phyloP scores from a whole-genome alignment of 1,140 invertebrate genomes.

The Galleria mellonella region DNA sequence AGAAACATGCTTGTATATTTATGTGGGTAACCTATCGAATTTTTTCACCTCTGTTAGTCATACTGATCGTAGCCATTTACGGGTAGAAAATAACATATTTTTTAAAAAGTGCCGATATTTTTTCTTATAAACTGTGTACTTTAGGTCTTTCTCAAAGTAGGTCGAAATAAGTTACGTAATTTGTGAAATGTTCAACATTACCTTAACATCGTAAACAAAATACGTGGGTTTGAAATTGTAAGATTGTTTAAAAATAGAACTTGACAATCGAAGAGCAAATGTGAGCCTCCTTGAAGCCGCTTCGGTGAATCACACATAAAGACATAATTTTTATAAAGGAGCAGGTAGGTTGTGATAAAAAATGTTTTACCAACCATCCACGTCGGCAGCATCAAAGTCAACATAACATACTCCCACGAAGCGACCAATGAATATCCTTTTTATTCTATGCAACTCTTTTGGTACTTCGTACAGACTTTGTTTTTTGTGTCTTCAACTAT shows the following conservation, averaged over 20 bases:
- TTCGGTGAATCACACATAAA: conserved; percentile 49
- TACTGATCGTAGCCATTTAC: no score
- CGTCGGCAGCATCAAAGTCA: conserved; percentile 57
- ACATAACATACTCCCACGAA: conserved; percentile 50
- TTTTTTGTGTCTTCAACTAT: conserved; percentile 3
- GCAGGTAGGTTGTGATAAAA: conserved; percentile 66
- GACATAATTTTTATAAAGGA: conserved; percentile 55
- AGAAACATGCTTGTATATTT: no score
- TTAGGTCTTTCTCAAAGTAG: background rate
- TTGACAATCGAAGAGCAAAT: background rate
- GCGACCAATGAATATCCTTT: conserved; percentile 29
- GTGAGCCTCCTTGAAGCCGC: conserved; percentile 21
- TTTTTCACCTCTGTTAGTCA: no score
- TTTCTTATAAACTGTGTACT: background rate
- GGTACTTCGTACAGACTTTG: conserved; percentile 15
- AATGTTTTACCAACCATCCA: conserved; percentile 32
- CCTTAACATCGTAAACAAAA: background rate
- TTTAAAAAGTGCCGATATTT: background rate
- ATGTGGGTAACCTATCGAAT: no score
- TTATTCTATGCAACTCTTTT: conserved; percentile 26
- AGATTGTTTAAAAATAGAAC: background rate
- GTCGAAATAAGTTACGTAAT: no score
- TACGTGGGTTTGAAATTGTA: background rate
- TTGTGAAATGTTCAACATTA: background rate
- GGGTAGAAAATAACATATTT: no score